Conservation (phyloP, 2,888 invertebrate species). For the Onthophagus sagittarius region DNA sequence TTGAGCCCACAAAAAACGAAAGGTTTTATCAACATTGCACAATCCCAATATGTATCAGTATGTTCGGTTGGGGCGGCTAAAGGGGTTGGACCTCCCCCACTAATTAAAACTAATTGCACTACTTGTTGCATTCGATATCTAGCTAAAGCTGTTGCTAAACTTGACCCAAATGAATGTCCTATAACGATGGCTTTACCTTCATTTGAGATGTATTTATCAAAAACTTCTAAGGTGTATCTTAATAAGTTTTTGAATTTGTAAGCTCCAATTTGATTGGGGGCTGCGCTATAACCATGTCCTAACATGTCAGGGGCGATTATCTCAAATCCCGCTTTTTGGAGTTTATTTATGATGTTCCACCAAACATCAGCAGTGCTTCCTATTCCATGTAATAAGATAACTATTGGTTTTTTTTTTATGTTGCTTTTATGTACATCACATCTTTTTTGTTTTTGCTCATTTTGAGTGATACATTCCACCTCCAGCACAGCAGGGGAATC, state of each 20-base stretch:
- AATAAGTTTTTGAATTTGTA: conserved; percentile 60
- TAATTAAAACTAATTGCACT: conserved; percentile 60
- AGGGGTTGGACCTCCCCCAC: conserved; percentile 66
- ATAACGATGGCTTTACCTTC: conserved; percentile 56
- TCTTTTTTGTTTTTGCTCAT: background rate
- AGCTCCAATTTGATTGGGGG: conserved; percentile 53
- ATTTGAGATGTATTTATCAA: conserved; percentile 57
- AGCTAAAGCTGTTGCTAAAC: conserved; percentile 60
- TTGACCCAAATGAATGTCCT: conserved; percentile 69
- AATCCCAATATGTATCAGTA: conserved; percentile 50
- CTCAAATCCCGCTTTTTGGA: conserved; percentile 57
- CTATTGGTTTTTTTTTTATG: conserved; percentile 48
- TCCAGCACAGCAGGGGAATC: conserved; percentile 21
- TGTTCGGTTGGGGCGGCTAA: conserved; percentile 56
- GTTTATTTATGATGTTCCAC: conserved; percentile 56
- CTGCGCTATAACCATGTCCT: conserved; percentile 64
- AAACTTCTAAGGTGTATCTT: conserved; percentile 56
- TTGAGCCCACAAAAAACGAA: conserved; percentile 57
- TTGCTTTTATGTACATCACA: conserved; percentile 16
- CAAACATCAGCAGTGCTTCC: conserved; percentile 63
- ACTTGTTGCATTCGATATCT: conserved; percentile 55
- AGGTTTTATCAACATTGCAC: conserved; percentile 54
- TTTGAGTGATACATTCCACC: conserved; percentile 14
- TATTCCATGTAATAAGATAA: conserved; percentile 65
- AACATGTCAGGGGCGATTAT: conserved; percentile 64